phyloP scores from a whole-genome alignment of 2,888 invertebrate species.

The Latrodectus hesperus region DNA sequence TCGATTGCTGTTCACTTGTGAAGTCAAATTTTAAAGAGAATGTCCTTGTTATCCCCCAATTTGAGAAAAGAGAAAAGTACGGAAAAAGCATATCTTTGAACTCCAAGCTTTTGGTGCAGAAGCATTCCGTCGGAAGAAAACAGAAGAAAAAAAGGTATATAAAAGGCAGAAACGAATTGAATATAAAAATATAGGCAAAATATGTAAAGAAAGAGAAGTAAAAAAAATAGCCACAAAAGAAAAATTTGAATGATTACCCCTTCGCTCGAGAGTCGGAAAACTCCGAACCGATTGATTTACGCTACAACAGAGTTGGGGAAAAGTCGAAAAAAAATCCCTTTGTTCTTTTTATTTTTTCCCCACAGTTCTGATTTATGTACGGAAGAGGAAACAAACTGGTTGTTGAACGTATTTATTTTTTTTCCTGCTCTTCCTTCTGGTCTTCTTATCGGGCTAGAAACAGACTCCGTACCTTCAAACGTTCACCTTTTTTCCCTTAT shows the following conservation, averaged over 20 bases:
- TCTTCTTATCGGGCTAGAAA: conserved; percentile 52
- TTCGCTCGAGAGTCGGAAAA: conserved; percentile 35
- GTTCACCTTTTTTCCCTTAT: conserved; percentile 16
- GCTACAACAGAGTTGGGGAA: conserved; percentile 39
- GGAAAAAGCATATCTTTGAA: conserved; percentile 28
- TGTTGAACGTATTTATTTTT: conserved; percentile 50
- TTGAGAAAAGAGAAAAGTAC: conserved; percentile 35
- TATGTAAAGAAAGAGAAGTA: not conserved
- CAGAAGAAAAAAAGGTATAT: conserved; percentile 6
- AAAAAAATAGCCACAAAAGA: conserved; percentile 45
- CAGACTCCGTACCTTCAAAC: conserved; percentile 45
- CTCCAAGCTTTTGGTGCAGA: conserved; percentile 9
- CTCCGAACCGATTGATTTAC: conserved; percentile 52
- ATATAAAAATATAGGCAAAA: not conserved
- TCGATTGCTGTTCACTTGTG: not conserved
- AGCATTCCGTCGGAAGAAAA: conserved; percentile 6
- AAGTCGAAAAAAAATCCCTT: conserved; percentile 1
- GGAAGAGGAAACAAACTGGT: conserved; percentile 46
- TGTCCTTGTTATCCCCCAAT: conserved; percentile 47
- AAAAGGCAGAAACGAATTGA: conserved; percentile 10
- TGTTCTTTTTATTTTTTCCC: not conserved
- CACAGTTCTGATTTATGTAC: conserved; percentile 51
- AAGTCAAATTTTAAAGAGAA: not conserved
- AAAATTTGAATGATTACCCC: conserved; percentile 61
- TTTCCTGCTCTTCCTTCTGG: not conserved